Evolutionary conservation across 2,797 vertebrate genomes (phyloP).

Genomic region (Enteromius paludinosus): DNA sequence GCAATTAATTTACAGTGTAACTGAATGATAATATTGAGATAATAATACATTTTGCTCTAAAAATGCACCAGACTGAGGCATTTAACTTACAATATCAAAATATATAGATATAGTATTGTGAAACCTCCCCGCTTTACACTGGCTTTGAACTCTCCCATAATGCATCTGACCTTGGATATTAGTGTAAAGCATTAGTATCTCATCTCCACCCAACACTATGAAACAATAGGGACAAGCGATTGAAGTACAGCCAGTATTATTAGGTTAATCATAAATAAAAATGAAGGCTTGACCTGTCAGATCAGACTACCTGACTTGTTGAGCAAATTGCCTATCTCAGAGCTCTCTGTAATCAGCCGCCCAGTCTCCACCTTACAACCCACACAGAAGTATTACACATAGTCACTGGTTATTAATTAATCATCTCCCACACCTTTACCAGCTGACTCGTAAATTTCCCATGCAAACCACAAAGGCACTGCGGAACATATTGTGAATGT

Average conservation of each 20-base stretch:
- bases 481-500: neutral
- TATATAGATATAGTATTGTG: too few relatives aligned
- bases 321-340: neutral
- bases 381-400: neutral
- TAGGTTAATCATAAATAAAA: slow-evolving; percentile 22
- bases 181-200: slow-evolving; percentile 15
- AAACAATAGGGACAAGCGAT: neutral
- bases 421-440: slow-evolving; percentile 7
- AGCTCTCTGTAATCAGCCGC: slow-evolving; percentile 22
- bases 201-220: neutral
- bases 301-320: neutral
- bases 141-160: neutral
- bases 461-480: neutral
- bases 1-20: neutral
- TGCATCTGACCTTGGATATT: neutral
- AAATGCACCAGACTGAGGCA: neutral
- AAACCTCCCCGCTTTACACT: too few relatives aligned
- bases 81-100: neutral
- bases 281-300: neutral
- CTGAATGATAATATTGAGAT: neutral
- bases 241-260: neutral
- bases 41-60: neutral
- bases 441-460: neutral
- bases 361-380: slow-evolving; percentile 1
- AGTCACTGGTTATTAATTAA: slow-evolving; percentile 32